phyloP scores from a whole-genome alignment of 2,797 vertebrate genomes.

The Amphiprion clarkii region DNA sequence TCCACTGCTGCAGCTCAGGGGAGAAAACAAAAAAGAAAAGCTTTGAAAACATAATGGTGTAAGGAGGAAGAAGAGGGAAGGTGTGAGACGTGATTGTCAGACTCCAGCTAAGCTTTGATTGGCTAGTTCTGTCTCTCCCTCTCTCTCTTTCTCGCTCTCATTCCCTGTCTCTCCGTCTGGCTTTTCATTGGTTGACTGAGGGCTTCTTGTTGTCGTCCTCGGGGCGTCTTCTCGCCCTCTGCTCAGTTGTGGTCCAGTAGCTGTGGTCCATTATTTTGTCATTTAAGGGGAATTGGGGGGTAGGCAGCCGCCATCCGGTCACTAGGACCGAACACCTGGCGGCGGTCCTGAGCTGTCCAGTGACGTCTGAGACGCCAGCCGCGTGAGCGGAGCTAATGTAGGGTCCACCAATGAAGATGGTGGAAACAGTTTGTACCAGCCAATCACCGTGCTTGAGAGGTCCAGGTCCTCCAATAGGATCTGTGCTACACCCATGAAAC shows the following conservation, averaged over 20 bases:
- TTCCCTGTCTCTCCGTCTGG: conserved; percentile 87
- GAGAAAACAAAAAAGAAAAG: conserved; percentile 65
- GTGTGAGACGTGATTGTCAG: conserved; percentile 96
- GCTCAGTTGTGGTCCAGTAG: conserved; percentile 72
- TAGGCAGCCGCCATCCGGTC: conserved; percentile 68
- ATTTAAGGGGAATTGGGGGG: conserved; percentile 53
- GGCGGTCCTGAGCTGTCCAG: conserved; percentile 97
- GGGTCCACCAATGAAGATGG: conserved; percentile 98
- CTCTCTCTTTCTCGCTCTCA: conserved; percentile 82
- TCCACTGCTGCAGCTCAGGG: conserved; percentile 60
- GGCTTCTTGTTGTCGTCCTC: conserved; percentile 46
- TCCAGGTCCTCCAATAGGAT: conserved; percentile 98
- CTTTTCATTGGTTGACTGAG: conserved; percentile 84
- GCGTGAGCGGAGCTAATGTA: conserved; percentile 96
- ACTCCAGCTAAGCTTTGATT: conserved; percentile 94
- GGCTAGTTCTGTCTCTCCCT: conserved; percentile 81
- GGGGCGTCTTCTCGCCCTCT: conserved; percentile 52
- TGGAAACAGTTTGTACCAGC: conserved; percentile 99
- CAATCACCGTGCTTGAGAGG: conserved; percentile 98
- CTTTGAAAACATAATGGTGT: conserved; percentile 60
- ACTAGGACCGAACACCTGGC: conserved; percentile 94
- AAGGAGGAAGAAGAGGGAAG: conserved; percentile 77
- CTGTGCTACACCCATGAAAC: conserved; percentile 99
- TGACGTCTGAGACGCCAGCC: conserved; percentile 98
- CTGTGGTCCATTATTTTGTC: conserved; percentile 72